Percentiles rank a stretch among this genome's conserved stretches.
phyloP scores from a whole-genome alignment of 2,888 invertebrate species.

The Lypha dubia region DNA sequence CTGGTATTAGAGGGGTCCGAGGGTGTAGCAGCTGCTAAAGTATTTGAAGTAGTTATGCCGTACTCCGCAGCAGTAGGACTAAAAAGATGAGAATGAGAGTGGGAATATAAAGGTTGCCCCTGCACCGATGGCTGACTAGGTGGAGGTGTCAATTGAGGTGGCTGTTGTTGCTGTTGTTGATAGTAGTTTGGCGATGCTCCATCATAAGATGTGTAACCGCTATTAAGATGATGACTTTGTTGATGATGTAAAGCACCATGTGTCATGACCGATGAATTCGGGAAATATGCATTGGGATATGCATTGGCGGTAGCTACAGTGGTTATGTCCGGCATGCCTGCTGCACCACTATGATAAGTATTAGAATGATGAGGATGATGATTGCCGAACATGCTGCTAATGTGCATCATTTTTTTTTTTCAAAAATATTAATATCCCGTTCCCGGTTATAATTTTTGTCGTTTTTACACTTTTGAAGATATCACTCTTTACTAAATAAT shows the following conservation, averaged over 20 bases:
- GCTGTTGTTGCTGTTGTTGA: constrained; percentile 73
- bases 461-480: constrained; percentile 3
- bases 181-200: constrained; percentile 77
- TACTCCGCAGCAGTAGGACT: constrained; percentile 83
- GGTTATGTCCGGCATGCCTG: constrained; percentile 73
- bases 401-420: constrained; percentile 84
- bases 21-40: constrained; percentile 79
- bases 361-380: constrained; percentile 80
- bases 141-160: constrained; percentile 74
- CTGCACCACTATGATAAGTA: constrained; percentile 78
- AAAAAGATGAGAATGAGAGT: constrained; percentile 81
- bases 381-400: constrained; percentile 84
- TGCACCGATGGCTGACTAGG: constrained; percentile 71
- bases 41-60: constrained; percentile 81
- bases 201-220: constrained; percentile 77
- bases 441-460: constrained; percentile 21
- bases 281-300: constrained; percentile 79
- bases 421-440: constrained; percentile 28
- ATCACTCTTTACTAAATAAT: constrained; percentile 23
- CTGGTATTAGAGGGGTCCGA: constrained; percentile 80
- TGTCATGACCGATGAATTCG: constrained; percentile 71
- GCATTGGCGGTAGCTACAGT: constrained; percentile 76
- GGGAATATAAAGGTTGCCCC: constrained; percentile 78
- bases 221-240: constrained; percentile 74
- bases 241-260: constrained; percentile 75